Evolutionary conservation across 2,888 invertebrate genomes (phyloP), one percentile per base, ranked within the genome.

Genomic region (Polyploca ridens): DNA sequence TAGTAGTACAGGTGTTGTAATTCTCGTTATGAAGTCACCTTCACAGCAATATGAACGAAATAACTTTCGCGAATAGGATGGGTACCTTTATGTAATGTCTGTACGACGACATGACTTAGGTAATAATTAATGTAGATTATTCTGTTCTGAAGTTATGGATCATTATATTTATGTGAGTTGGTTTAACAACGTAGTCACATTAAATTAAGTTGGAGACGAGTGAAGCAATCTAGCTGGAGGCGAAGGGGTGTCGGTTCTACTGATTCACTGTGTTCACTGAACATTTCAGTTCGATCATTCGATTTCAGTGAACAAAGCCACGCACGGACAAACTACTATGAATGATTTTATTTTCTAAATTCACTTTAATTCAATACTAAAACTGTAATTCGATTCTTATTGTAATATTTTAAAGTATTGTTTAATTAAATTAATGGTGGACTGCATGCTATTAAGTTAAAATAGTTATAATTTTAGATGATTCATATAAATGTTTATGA

Each of bases 271-370:
- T 80, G 81, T 64, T 83, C 86, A 83, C 67, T 86, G 86, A 85
- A 79, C 84, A 85, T 76, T 85, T 84, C 84, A 79, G 70, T 72
- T 66, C 77, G 78, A 84, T 85, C 81, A 82, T 85, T 83, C 81
- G 69, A 73, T 79, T 75, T 81, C 81, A 85, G 67, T 84, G 83
- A 83, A 75, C 84, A 82, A 77, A 77, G 76, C 71, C 72, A 78
- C 76, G 76, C 74, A 73, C 69, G 65, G 72, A 19, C 14, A 54
- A 54, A 54, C 54, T 54, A 19, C 19, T 16, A 6, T 0, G 10
- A n/a, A 14, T n/a, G 19, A 7, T 14, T 54, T 49, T 49, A 27
- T 27, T 49, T 19, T 54, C 4, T 1, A n/a, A 5, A 46, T 46
- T 19, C 14, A 54, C 54, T 3, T 54, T 13, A 0, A 41, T 41